phyloP scores from a whole-genome alignment of 2,797 vertebrate species.

The Hoplostethus atlanticus region DNA sequence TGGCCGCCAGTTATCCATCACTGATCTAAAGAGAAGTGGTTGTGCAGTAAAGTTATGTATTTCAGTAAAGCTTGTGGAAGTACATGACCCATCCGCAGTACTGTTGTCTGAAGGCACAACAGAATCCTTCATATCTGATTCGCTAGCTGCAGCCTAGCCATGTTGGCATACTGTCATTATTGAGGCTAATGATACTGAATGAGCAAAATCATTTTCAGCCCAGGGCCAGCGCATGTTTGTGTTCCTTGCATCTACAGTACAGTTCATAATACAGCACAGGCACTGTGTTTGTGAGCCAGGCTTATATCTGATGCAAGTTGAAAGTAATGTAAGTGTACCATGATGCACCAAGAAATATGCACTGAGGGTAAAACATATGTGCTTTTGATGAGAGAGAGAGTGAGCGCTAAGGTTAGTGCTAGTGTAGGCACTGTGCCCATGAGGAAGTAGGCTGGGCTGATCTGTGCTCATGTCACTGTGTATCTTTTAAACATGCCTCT shows the following conservation, averaged over 20 bases:
- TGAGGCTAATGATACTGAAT: constrained; percentile 78
- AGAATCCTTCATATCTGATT: constrained; percentile 58
- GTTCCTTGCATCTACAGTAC: constrained; percentile 47
- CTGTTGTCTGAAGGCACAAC: constrained; percentile 44
- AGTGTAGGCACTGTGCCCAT: constrained; percentile 54
- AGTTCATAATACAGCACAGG: constrained; percentile 42
- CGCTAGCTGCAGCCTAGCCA: constrained; percentile 48
- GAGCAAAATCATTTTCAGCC: constrained; percentile 68
- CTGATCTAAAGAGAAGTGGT: too few relatives aligned
- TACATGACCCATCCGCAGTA: constrained; percentile 14
- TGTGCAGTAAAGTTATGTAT: too few relatives aligned
- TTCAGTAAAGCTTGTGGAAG: constrained; percentile 7
- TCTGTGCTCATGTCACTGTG: constrained; percentile 76
- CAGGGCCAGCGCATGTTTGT: constrained; percentile 64
- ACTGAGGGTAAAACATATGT: constrained; percentile 34
- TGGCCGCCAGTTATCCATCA: too few relatives aligned
- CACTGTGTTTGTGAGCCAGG: constrained; percentile 42
- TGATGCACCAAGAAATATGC: constrained; percentile 29
- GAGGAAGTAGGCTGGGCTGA: constrained; percentile 69
- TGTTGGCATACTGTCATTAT: constrained; percentile 71
- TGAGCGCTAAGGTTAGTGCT: constrained; percentile 52
- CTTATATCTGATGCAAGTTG: constrained; percentile 55
- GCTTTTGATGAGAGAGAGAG: constrained; percentile 45
- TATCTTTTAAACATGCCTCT: constrained; percentile 61
- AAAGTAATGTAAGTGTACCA: constrained; percentile 58